Conservation (phyloP, 2,888 invertebrate genomes). For the Sesia apiformis region DNA sequence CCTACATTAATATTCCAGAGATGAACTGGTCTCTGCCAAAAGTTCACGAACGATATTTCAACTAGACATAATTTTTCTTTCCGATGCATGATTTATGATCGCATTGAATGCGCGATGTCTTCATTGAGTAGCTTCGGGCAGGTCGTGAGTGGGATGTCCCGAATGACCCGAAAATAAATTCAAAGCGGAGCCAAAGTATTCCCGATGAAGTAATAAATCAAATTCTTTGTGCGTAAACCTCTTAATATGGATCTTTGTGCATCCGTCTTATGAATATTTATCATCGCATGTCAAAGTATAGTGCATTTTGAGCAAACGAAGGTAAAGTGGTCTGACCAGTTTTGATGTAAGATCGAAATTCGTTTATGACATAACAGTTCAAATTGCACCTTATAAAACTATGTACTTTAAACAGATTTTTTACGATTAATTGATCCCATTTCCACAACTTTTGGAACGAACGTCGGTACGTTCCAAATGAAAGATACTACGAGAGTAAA, state of each 20-base stretch:
- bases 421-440: too few species aligned
- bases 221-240: conserved; percentile 45
- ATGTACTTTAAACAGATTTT: too few species aligned
- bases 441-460: too few species aligned
- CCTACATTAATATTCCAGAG: conserved; percentile 8
- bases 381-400: too few species aligned
- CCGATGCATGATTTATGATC: conserved; percentile 50
- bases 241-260: conserved; percentile 47
- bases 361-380: too few species aligned
- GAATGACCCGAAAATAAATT: conserved; percentile 55
- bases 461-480: too few species aligned
- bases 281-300: too few species aligned
- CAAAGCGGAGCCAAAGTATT: conserved; percentile 26
- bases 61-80: conserved; percentile 38
- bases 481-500: too few species aligned
- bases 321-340: too few species aligned
- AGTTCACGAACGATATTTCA: conserved; percentile 32
- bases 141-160: conserved; percentile 61
- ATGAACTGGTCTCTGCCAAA: background rate
- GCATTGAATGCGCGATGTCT: conserved; percentile 58
- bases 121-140: conserved; percentile 59
- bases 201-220: conserved; percentile 66
- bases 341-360: too few species aligned
- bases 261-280: conserved; percentile 10
- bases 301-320: too few species aligned